A percentile compares a stretch with the other conserved stretches of the same genome.
phyloP scores from a whole-genome alignment of 2,113 vertebrate species.

The Aegithalos caudatus region DNA sequence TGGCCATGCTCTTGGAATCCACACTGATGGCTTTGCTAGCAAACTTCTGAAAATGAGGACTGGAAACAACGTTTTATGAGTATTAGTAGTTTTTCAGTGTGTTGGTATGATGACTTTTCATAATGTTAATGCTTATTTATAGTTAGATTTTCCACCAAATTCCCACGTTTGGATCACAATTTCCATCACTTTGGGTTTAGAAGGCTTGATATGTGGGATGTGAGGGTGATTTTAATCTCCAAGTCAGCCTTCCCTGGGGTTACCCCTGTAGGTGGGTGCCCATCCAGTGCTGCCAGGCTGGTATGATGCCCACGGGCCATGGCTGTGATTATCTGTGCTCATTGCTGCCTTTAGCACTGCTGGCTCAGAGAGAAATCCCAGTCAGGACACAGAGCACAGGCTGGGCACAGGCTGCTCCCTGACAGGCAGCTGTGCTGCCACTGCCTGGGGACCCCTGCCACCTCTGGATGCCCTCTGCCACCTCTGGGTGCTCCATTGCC shows the following conservation, averaged over 20 bases:
- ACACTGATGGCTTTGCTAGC: background rate
- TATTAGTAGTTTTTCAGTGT: background rate
- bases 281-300: background rate
- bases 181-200: background rate
- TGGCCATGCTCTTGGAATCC: background rate
- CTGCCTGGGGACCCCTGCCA: fast-evolving
- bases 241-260: background rate
- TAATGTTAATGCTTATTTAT: background rate
- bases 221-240: background rate
- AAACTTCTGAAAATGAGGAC: background rate
- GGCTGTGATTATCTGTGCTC: background rate
- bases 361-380: fast-evolving
- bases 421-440: background rate
- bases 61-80: background rate
- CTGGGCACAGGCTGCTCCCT: too few relatives aligned
- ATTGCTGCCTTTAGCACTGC: background rate
- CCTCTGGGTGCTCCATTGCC: too few relatives aligned
- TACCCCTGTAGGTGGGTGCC: fast-evolving
- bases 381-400: background rate
- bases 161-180: background rate
- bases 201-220: background rate
- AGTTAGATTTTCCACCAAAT: background rate
- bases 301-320: fast-evolving
- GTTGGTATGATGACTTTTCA: fast-evolving
- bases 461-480: too few relatives aligned